Conservation (phyloP, 2,888 invertebrate species). For the Bombylius major region DNA sequence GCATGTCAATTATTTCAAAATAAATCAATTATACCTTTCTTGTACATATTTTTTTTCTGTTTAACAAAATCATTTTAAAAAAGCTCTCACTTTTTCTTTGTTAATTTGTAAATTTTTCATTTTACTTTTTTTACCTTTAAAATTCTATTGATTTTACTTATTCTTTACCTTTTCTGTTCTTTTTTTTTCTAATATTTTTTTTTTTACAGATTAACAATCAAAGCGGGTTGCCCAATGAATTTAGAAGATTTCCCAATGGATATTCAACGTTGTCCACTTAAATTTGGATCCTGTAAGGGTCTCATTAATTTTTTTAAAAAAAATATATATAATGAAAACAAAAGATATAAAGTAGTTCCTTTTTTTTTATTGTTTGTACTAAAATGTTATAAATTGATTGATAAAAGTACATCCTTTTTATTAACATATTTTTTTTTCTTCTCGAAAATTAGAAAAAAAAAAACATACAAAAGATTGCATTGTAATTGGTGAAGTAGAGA, state of each 20-base stretch:
- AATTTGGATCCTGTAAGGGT: constrained; percentile 70
- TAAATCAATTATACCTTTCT: too few relatives aligned
- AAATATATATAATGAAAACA: background rate
- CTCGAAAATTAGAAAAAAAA: too few relatives aligned
- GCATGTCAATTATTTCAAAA: too few relatives aligned
- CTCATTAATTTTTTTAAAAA: background rate
- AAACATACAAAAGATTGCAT: too few relatives aligned
- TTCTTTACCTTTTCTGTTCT: background rate
- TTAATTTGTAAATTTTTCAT: too few relatives aligned
- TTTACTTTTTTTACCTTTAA: too few relatives aligned
- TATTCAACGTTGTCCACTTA: constrained; percentile 63
- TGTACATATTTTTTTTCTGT: too few relatives aligned
- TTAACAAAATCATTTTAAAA: too few relatives aligned
- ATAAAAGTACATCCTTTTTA: background rate
- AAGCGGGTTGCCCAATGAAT: constrained; percentile 75
- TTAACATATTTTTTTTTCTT: background rate
- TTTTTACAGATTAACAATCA: constrained; percentile 56
- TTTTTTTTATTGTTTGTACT: background rate
- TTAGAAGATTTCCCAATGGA: constrained; percentile 79
- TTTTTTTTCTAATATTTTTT: background rate
- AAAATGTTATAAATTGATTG: too few relatives aligned
- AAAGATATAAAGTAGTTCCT: background rate
- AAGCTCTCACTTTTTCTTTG: too few relatives aligned
- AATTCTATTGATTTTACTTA: too few relatives aligned
- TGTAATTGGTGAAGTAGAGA: too few relatives aligned